phyloP scores from a whole-genome alignment of 2,797 vertebrate genomes.

The Sciaenops ocellatus region DNA sequence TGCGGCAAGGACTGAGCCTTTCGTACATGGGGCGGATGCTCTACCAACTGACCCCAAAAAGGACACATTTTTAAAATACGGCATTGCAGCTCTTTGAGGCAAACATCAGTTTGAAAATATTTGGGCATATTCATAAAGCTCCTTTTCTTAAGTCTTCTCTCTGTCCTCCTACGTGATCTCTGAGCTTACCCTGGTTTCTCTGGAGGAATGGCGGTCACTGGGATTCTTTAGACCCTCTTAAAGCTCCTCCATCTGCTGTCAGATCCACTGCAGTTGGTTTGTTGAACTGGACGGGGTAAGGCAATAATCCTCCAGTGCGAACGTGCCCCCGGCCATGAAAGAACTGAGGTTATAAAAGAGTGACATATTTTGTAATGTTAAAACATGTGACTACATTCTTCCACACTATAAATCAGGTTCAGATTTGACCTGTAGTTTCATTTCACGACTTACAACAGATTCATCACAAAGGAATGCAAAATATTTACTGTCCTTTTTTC shows the following conservation, averaged over 20 bases:
- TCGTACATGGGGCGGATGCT: too few relatives aligned
- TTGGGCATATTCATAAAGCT: slow-evolving; percentile 50
- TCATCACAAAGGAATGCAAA: slow-evolving; percentile 18
- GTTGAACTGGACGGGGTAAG: background rate
- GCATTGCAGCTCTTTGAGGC: background rate
- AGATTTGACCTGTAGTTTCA: slow-evolving; percentile 14
- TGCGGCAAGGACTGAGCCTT: too few relatives aligned
- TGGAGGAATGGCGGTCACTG: background rate
- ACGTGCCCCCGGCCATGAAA: background rate
- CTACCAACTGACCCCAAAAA: too few relatives aligned
- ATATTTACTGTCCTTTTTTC: slow-evolving; percentile 5
- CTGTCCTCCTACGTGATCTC: slow-evolving; percentile 11
- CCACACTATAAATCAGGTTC: background rate
- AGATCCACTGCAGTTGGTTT: background rate
- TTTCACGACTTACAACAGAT: background rate
- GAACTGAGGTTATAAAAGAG: too few relatives aligned
- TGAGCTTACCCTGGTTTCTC: slow-evolving; percentile 52
- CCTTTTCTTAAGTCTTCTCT: slow-evolving; percentile 36
- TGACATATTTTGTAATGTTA: too few relatives aligned
- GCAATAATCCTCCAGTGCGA: background rate
- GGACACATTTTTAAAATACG: background rate
- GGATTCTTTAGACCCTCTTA: slow-evolving; percentile 42
- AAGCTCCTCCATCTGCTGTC: slow-evolving; percentile 51
- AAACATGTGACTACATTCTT: slow-evolving; percentile 6
- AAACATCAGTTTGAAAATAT: slow-evolving; percentile 9